Percentiles rank a stretch among this genome's conserved stretches.
phyloP scores from a whole-genome alignment of 1,140 invertebrate genomes.

The Drosophila kurseongensis region DNA sequence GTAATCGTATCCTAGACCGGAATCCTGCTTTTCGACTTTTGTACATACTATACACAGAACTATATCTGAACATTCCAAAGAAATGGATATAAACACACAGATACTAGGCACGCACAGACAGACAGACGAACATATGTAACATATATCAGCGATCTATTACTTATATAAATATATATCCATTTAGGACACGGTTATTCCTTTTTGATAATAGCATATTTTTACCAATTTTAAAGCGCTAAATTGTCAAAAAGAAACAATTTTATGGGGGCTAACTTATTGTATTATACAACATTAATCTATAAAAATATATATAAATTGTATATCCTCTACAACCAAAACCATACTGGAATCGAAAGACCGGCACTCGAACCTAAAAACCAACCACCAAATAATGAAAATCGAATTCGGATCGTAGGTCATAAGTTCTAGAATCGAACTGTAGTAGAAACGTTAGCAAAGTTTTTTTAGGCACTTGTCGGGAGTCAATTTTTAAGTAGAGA shows the following conservation, averaged over 20 bases:
- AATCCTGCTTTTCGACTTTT: slow-evolving; percentile 61
- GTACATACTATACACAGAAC: slow-evolving; percentile 58
- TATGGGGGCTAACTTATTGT: slow-evolving; percentile 44
- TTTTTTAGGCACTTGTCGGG: slow-evolving; percentile 46
- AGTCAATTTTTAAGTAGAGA: slow-evolving; percentile 44
- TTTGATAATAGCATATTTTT: slow-evolving; percentile 78
- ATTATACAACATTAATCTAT: slow-evolving; percentile 47
- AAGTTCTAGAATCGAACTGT: slow-evolving; percentile 43
- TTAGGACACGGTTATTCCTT: slow-evolving; percentile 60
- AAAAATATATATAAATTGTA: slow-evolving; percentile 33
- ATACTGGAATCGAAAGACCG: slow-evolving; percentile 24
- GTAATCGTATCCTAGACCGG: slow-evolving; percentile 51
- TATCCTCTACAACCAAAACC: slow-evolving; percentile 15
- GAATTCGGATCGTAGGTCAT: slow-evolving; percentile 27
- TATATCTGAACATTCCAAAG: slow-evolving; percentile 13
- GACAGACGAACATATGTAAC: slow-evolving; percentile 25
- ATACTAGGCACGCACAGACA: slow-evolving; percentile 18
- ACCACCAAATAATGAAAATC: slow-evolving; percentile 14
- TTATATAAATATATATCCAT: slow-evolving; percentile 51
- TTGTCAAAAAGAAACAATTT: slow-evolving; percentile 49
- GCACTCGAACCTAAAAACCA: slow-evolving; percentile 32
- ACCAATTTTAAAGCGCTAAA: slow-evolving; percentile 48
- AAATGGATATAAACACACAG: slow-evolving; percentile 13
- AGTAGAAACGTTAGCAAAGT: slow-evolving; percentile 41
- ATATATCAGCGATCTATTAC: slow-evolving; percentile 57